Percentiles rank a stretch among this genome's conserved stretches.
Evolutionary conservation across 2,888 invertebrate species (phyloP).

Genomic region (Napeogenes inachia): DNA sequence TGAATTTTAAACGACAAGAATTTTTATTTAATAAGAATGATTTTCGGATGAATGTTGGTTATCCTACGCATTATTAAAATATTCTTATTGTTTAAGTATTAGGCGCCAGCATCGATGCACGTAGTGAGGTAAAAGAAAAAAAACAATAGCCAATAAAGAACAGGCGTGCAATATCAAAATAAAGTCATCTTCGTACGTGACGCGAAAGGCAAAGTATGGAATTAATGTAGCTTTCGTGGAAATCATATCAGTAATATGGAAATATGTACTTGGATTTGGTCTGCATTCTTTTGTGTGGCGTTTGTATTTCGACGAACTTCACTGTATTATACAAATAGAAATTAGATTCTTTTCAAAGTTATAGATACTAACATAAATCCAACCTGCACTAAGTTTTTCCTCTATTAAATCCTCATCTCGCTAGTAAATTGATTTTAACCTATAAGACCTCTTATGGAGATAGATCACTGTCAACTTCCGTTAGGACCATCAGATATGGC

Average conservation of each 20-base stretch:
- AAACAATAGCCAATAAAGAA: conserved; percentile 65
- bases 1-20: too few relatives aligned
- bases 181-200: conserved; percentile 67
- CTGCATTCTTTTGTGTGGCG: conserved; percentile 34
- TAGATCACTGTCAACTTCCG: conserved; percentile 28
- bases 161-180: conserved; percentile 68
- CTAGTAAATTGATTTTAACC: too few relatives aligned
- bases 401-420: too few relatives aligned
- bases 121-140: conserved; percentile 45
- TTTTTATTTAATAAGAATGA: too few relatives aligned
- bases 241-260: conserved; percentile 42
- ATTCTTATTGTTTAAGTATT: conserved; percentile 31
- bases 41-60: neutral
- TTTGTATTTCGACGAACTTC: conserved; percentile 23
- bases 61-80: conserved; percentile 40
- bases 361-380: neutral
- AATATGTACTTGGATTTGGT: conserved; percentile 27
- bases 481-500: conserved; percentile 32
- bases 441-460: neutral
- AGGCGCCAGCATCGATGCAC: conserved; percentile 46
- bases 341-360: neutral
- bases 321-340: conserved; percentile 15
- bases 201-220: conserved; percentile 43
- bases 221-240: conserved; percentile 52
- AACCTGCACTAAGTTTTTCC: too few relatives aligned